Percentiles rank a stretch among this genome's conserved stretches.
These are phyloP conservation scores for Scrobipalpa costella DNA, from an alignment of 2,888 invertebrate genomes.

Conservation along the genomic window DNA sequence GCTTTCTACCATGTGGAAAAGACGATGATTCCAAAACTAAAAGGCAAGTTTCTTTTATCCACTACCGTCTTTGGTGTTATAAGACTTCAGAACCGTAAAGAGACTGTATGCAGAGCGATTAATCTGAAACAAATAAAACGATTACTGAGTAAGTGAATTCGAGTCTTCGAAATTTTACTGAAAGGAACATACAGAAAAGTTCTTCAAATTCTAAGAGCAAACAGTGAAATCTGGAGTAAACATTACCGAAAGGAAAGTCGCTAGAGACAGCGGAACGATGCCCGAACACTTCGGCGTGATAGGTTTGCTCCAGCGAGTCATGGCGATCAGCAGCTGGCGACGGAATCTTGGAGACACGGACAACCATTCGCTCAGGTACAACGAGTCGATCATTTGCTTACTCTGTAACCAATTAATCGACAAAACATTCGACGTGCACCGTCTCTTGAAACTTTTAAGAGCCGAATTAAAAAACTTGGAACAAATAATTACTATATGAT, in stretches of 20 bases:
- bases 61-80: constrained; percentile 9
- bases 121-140: constrained; percentile 16
- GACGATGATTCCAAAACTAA: too few species aligned
- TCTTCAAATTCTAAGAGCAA: background rate
- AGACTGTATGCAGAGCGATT: constrained; percentile 17
- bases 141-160: background rate
- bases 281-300: constrained; percentile 41
- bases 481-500: too few species aligned
- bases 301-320: constrained; percentile 48
- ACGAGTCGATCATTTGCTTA: background rate
- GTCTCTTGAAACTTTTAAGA: too few species aligned
- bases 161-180: background rate
- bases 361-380: constrained; percentile 51
- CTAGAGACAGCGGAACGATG: constrained; percentile 39
- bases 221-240: background rate
- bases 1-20: too few species aligned
- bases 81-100: constrained; percentile 14
- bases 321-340: constrained; percentile 46
- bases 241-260: constrained; percentile 6
- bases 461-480: too few species aligned
- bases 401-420: constrained; percentile 4
- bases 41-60: background rate
- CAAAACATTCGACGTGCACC: too few species aligned
- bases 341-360: constrained; percentile 50
- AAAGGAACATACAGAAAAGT: background rate